Percentiles rank a stretch among this genome's conserved stretches.
These are phyloP conservation scores for Scophthalmus maximus DNA, from an alignment of 2,113 vertebrate species.

Conservation along the genomic window DNA sequence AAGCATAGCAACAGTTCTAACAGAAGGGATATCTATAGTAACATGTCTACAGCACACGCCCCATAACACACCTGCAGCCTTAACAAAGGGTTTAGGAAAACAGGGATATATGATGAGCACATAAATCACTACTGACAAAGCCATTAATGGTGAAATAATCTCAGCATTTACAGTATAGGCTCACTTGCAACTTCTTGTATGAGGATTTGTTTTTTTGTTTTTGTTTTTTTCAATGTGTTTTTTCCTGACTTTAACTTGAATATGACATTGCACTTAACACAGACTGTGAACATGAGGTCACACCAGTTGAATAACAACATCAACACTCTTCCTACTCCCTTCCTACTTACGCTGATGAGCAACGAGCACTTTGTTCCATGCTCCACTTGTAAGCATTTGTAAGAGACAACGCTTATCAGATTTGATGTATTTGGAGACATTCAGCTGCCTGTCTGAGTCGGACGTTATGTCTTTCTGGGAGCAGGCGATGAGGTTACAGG, in stretches of 20 bases:
- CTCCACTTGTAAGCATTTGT: conserved; percentile 41
- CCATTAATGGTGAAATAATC: not conserved
- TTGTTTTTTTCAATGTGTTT: too few species aligned
- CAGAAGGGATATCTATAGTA: not conserved
- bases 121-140: conserved; percentile 5
- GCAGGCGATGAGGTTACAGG: not conserved
- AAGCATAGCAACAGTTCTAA: conserved; percentile 9
- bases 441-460: not conserved
- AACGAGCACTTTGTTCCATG: conserved; percentile 48
- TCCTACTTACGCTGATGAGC: not conserved
- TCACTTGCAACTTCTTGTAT: not conserved
- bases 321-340: too few species aligned
- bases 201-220: too few species aligned
- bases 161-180: not conserved
- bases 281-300: too few species aligned
- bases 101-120: conserved; percentile 1
- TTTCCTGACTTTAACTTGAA: too few species aligned
- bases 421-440: conserved; percentile 11
- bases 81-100: not conserved
- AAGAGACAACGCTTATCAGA: conserved; percentile 43
- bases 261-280: too few species aligned
- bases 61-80: not conserved
- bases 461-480: not conserved
- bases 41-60: not conserved
- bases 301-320: too few species aligned